phyloP scores from a whole-genome alignment of 2,888 invertebrate genomes.

The Fabriciana adippe region DNA sequence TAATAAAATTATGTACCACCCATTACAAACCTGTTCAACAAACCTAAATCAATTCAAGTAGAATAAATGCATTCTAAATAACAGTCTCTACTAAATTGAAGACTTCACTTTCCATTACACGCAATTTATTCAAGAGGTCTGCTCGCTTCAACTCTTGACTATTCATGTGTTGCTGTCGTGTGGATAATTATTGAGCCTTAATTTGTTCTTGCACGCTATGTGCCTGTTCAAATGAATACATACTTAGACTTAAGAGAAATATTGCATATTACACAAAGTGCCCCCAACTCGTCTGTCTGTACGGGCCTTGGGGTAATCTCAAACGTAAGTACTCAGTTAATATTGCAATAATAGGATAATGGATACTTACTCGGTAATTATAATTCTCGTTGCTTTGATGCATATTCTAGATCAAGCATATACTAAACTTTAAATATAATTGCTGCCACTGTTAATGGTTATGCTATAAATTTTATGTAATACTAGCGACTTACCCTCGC shows the following conservation, averaged over 20 bases:
- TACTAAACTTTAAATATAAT: too few relatives aligned
- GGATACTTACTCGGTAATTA: slow-evolving; percentile 5
- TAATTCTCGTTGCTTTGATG: slow-evolving; percentile 8
- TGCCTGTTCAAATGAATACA: slow-evolving; percentile 11
- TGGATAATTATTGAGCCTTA: slow-evolving; percentile 36
- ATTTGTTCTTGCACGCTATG: slow-evolving; percentile 35
- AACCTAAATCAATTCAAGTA: slow-evolving; percentile 34
- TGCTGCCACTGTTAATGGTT: too few relatives aligned
- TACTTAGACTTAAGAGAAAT: background rate
- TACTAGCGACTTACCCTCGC: too few relatives aligned
- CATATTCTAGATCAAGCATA: too few relatives aligned
- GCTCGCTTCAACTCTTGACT: slow-evolving; percentile 27
- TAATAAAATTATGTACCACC: background rate
- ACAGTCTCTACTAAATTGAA: slow-evolving; percentile 33
- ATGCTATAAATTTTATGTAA: too few relatives aligned
- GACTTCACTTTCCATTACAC: slow-evolving; percentile 40
- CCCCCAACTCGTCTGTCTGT: background rate
- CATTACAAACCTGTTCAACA: slow-evolving; percentile 19
- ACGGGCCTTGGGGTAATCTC: slow-evolving; percentile 11
- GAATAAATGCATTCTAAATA: slow-evolving; percentile 37
- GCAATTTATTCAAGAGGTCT: slow-evolving; percentile 36
- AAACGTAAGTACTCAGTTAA: slow-evolving; percentile 2
- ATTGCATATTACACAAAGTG: slow-evolving; percentile 11
- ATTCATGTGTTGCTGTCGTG: slow-evolving; percentile 29
- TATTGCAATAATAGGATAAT: slow-evolving; percentile 13